phyloP scores from a whole-genome alignment of 2,113 vertebrate genomes.

The Dasyurus viverrinus region DNA sequence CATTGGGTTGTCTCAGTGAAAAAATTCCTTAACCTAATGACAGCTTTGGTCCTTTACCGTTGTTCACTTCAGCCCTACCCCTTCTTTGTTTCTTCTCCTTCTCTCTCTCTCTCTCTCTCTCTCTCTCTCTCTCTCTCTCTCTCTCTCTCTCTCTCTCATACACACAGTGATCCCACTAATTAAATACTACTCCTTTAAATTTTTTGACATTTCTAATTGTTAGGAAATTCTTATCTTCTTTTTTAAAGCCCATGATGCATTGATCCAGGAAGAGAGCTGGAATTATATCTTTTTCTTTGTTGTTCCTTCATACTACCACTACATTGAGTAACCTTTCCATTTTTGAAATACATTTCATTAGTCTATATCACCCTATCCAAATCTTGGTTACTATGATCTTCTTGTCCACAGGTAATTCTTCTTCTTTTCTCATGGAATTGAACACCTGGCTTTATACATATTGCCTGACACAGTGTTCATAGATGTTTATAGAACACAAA shows the following conservation, averaged over 20 bases:
- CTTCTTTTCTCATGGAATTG: background rate
- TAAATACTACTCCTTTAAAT: background rate
- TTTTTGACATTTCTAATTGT: background rate
- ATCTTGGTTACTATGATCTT: background rate
- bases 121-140: too few species aligned
- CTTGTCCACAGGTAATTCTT: background rate
- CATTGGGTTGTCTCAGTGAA: background rate
- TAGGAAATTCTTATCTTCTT: background rate
- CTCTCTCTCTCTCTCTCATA: too few species aligned
- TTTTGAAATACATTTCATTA: background rate
- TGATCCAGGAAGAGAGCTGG: background rate
- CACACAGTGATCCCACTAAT: background rate
- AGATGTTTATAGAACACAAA: background rate
- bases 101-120: too few species aligned
- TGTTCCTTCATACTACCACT: background rate
- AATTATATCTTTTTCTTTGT: background rate
- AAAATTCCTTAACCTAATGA: background rate
- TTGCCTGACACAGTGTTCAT: background rate
- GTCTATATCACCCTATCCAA: background rate
- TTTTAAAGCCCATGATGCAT: background rate
- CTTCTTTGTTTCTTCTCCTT: background rate
- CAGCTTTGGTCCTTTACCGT: background rate
- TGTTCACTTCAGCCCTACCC: background rate
- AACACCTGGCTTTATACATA: background rate
- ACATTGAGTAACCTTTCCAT: background rate